Percentiles rank a stretch among this genome's conserved stretches.
phyloP scores from a whole-genome alignment of 2,888 invertebrate genomes.

The Hydroisotoma schaefferi region DNA sequence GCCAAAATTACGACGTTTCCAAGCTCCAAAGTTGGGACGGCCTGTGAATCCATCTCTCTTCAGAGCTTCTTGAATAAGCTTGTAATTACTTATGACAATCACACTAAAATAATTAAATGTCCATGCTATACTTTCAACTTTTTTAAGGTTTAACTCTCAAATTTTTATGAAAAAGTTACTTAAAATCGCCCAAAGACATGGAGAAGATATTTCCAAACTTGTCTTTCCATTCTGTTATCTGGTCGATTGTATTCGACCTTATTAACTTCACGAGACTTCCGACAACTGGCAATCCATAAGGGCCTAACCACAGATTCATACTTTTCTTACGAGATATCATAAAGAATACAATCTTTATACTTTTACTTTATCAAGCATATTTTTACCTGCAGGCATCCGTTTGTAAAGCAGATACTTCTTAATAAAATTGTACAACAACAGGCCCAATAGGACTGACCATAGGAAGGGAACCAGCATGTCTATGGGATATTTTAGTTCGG shows the following conservation, averaged over 20 bases:
- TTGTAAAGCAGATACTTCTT: constrained; percentile 15
- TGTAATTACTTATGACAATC: constrained; percentile 37
- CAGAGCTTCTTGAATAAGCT: constrained; percentile 30
- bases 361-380: neutral
- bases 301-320: no score
- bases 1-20: constrained; percentile 33
- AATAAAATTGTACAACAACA: constrained; percentile 1
- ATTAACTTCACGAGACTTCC: constrained; percentile 28
- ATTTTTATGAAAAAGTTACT: constrained; percentile 19
- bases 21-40: constrained; percentile 38
- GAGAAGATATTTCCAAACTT: constrained; percentile 44
- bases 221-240: constrained; percentile 33
- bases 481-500: no score
- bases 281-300: constrained; percentile 39
- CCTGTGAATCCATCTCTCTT: constrained; percentile 41
- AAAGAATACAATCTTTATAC: neutral
- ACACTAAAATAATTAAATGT: constrained; percentile 24
- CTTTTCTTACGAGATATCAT: neutral
- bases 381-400: constrained; percentile 36
- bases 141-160: neutral
- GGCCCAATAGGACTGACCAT: constrained; percentile 4
- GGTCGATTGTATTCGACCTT: constrained; percentile 20
- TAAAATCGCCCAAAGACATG: constrained; percentile 31
- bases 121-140: no score
- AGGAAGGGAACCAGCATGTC: no score